Evolutionary conservation across 1,140 invertebrate species (phyloP), one percentile per base, ranked within the genome.

Genomic region (Tribolium castaneum): DNA sequence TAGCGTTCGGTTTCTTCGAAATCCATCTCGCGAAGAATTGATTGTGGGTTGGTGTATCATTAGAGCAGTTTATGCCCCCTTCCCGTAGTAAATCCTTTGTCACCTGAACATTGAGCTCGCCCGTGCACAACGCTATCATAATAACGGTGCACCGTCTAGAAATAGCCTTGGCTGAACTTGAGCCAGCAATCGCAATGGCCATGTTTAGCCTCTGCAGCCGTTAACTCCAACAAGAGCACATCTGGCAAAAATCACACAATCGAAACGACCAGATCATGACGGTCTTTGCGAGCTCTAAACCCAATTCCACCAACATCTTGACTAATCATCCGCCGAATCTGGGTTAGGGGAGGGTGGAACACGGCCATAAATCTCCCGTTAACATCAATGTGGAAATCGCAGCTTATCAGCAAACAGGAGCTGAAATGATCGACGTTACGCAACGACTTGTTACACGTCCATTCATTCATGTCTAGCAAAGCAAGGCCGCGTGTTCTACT

Each of bases 401-500:
- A n/a, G 25, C 59, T 66, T 66, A 66, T 66, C 59, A 66, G 59
- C 30, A 66, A 66, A 13, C 59, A 22, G 30, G 30, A 35, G 25
- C 30, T 66, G 59, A n/a, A 66, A 66, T 35, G 30, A 35, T 66
- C 30, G 12, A 10, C 10, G 59, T 66, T 73, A 73, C 71, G 71
- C 22, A 73, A 73, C 25, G 30, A 35, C 25, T 54, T 73, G 30
- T 73, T 73, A 51, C 71, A 73, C 71, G 71, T 73, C 49, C 71
- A 73, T 73, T 73, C 71, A 73, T 73, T 73, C 71, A 54, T 73
- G 71, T 73, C 71, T 73, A 52, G 71, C 30, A 30, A 35, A 73
- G 49, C 71, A 73, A 73, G 71, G 49, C 71, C 71, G 50, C 45
- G 39, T 72, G 16, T 49, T 70, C 66, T 72, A 73, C 52, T 54